Percentiles rank a stretch among this genome's conserved stretches.
phyloP scores from a whole-genome alignment of 2,888 invertebrate species.

The Ormyrus nitidulus region DNA sequence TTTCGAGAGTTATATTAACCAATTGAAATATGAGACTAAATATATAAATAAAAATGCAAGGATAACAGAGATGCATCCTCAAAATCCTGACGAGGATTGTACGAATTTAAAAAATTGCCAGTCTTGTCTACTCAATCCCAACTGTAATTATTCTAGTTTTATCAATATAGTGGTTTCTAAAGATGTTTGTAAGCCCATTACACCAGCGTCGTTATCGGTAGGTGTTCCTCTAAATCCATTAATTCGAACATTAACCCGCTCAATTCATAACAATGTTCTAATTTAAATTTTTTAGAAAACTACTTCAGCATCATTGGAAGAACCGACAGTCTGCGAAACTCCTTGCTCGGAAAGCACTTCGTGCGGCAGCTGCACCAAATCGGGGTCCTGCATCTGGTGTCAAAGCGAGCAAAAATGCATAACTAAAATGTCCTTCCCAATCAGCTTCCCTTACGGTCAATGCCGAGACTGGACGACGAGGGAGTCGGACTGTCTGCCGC shows the following conservation, averaged over 20 bases:
- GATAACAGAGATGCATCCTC: neutral
- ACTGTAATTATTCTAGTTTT: too few relatives aligned
- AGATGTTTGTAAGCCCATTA: too few relatives aligned
- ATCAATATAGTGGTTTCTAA: too few relatives aligned
- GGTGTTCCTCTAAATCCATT: too few relatives aligned
- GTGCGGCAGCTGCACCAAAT: constrained; percentile 94
- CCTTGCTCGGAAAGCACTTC: constrained; percentile 88
- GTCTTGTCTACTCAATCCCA: too few relatives aligned
- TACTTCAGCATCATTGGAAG: constrained; percentile 31
- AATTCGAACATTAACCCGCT: too few relatives aligned
- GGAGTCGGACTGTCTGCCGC: constrained; percentile 72
- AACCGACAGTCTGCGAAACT: constrained; percentile 80
- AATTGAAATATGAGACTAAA: too few relatives aligned
- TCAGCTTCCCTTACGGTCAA: constrained; percentile 97
- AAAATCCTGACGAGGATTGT: too few relatives aligned
- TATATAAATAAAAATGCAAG: neutral
- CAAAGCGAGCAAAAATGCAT: constrained; percentile 94
- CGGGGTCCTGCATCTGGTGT: constrained; percentile 96
- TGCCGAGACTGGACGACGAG: constrained; percentile 97
- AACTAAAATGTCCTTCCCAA: constrained; percentile 97
- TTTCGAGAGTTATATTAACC: too few relatives aligned
- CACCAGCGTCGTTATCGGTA: too few relatives aligned
- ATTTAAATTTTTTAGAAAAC: neutral
- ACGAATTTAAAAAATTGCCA: too few relatives aligned
- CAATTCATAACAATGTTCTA: too few relatives aligned